Conservation (phyloP, 2,888 invertebrate genomes). For the Stomorhina lunata region DNA sequence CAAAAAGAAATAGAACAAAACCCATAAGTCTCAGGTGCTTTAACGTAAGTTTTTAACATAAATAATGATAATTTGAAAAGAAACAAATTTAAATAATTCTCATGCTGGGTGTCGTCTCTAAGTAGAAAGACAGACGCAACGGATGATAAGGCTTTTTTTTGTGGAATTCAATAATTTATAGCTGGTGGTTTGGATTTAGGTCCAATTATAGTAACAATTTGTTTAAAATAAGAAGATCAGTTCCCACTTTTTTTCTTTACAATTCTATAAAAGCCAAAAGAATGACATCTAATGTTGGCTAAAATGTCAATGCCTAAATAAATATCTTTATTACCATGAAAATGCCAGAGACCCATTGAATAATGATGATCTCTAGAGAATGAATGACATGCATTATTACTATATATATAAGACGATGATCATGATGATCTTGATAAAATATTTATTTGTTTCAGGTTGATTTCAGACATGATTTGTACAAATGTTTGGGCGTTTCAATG, state of each 20-base stretch:
- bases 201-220: conserved; percentile 30
- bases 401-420: background rate
- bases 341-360: conserved; percentile 34
- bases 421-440: conserved; percentile 49
- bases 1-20: background rate
- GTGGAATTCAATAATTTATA: background rate
- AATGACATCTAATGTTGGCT: conserved; percentile 35
- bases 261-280: background rate
- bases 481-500: conserved; percentile 58
- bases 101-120: conserved; percentile 27
- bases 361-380: conserved; percentile 43
- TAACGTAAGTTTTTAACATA: background rate
- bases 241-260: background rate
- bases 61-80: background rate
- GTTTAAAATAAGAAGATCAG: background rate
- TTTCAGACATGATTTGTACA: background rate
- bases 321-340: conserved; percentile 41
- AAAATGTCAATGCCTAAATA: conserved; percentile 35
- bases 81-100: background rate
- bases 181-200: conserved; percentile 8
- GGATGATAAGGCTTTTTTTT: background rate
- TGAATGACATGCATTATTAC: conserved; percentile 19
- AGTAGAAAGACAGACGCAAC: background rate
- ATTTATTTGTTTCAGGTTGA: conserved; percentile 42
- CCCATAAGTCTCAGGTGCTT: conserved; percentile 19